Evolutionary conservation across 2,113 vertebrate species (phyloP), one percentile per base, ranked within the genome.

Genomic region (Nyctereutes procyonoides): DNA sequence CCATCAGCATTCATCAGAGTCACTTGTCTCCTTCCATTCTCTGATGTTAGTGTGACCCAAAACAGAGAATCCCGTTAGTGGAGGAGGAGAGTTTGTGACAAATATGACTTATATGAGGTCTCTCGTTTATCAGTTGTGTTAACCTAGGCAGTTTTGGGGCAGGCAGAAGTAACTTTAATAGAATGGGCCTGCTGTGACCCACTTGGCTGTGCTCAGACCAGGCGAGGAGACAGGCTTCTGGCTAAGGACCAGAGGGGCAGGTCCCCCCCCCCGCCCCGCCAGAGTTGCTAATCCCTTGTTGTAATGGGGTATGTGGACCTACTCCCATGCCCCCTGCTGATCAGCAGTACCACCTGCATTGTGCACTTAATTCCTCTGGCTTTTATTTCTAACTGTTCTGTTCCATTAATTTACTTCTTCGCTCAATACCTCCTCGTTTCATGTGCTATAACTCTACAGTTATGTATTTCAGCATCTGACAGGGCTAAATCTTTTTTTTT

Each of bases 31-130:
- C 8, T 55, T 88, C 88, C 13, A 3, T 58, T 87, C 32, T 83
- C 22, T 65, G 35, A 55, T 30, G 56, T 82, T 55, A 96, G 56
- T 67, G 62, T 82, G 95, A 94, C 87, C 93, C 2, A 2, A 35
- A 73, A 86, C 43, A 56, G 83, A 62, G 83, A 89, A 71, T 51
- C 48, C 83, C 87, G 77, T 26, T 51, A 0, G 15, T 11, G 55
- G 51, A 74, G 30, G 4, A 69, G 79, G 24, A 74, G 38, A 55
- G 30, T 76, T 55, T 77, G 69, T 89, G 95, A 76, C 87, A 79
- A 12, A 43, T 26, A 38, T 32, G 77, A 91, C 79, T 30, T 38
- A 30, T 2, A 0, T 4, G 77, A 65, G 74, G 19, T 2, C 62
- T 62, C 87, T 56, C 6, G 7, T 55, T 85, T 67, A 32, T 77